Percentiles rank a stretch among this genome's conserved stretches.
Evolutionary conservation across 2,888 invertebrate genomes (phyloP).

Genomic region (Chelonus formosanus): DNA sequence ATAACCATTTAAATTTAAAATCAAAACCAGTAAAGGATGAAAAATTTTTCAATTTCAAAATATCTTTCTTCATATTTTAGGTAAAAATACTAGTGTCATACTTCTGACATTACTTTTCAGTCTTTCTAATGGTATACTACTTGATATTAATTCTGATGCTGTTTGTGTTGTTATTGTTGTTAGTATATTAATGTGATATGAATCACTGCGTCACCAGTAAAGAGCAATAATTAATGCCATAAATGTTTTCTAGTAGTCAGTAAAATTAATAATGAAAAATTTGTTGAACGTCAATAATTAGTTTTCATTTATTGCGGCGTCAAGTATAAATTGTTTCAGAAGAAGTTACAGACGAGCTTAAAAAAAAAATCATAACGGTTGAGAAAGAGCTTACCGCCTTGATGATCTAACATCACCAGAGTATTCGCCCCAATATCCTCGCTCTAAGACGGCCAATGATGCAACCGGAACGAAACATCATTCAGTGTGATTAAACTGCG

Average conservation of each 20-base stretch:
- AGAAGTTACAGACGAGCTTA: background rate
- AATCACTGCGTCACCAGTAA: too few relatives aligned
- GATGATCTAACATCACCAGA: slow-evolving; percentile 87
- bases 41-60: background rate
- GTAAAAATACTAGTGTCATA: background rate
- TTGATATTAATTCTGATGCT: background rate
- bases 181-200: background rate
- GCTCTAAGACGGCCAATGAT: slow-evolving; percentile 76
- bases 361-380: slow-evolving; percentile 30
- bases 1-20: slow-evolving; percentile 3
- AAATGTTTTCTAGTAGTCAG: background rate
- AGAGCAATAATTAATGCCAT: too few relatives aligned
- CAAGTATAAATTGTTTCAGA: too few relatives aligned
- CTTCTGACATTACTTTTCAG: background rate
- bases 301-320: too few relatives aligned
- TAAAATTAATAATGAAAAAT: background rate
- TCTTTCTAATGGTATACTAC: background rate
- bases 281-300: slow-evolving; percentile 1
- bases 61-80: slow-evolving; percentile 8
- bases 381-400: slow-evolving; percentile 84
- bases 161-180: slow-evolving; percentile 13
- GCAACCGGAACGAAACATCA: slow-evolving; percentile 56
- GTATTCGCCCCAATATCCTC: slow-evolving; percentile 92
- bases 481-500: slow-evolving; percentile 55
- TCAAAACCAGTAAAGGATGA: too few relatives aligned